phyloP scores from a whole-genome alignment of 2,888 invertebrate species.

The Deroplatys truncata region DNA sequence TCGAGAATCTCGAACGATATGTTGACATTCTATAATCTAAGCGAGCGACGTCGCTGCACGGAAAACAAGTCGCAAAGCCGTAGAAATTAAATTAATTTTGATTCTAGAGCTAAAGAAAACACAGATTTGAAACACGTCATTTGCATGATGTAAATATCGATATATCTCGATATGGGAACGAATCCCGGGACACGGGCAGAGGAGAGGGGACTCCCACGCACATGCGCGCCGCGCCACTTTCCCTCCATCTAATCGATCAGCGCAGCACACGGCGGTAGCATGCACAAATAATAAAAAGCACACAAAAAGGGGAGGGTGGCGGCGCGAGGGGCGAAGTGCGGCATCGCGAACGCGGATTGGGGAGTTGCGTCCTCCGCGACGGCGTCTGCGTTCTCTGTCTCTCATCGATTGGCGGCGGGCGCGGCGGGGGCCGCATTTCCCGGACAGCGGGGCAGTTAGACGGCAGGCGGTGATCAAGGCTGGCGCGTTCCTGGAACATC shows the following conservation, averaged over 20 bases:
- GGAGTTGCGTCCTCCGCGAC: background rate
- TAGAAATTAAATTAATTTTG: background rate
- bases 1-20: background rate
- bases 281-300: background rate
- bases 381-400: slow-evolving; percentile 1
- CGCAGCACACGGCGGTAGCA: background rate
- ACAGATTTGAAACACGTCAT: slow-evolving; percentile 12
- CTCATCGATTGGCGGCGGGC: background rate
- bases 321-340: background rate
- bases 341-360: slow-evolving; percentile 13
- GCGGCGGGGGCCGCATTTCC: background rate
- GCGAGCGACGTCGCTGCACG: background rate
- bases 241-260: background rate
- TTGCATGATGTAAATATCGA: slow-evolving; percentile 26
- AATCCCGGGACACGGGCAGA: background rate
- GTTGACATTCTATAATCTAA: background rate
- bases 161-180: slow-evolving; percentile 17
- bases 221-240: background rate
- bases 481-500: background rate
- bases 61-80: background rate
- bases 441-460: background rate
- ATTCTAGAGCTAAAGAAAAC: background rate
- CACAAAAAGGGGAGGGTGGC: background rate
- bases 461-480: background rate
- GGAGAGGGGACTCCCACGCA: background rate